Conservation (phyloP, 1,140 invertebrate genomes). For the Onthophagus taurus region DNA sequence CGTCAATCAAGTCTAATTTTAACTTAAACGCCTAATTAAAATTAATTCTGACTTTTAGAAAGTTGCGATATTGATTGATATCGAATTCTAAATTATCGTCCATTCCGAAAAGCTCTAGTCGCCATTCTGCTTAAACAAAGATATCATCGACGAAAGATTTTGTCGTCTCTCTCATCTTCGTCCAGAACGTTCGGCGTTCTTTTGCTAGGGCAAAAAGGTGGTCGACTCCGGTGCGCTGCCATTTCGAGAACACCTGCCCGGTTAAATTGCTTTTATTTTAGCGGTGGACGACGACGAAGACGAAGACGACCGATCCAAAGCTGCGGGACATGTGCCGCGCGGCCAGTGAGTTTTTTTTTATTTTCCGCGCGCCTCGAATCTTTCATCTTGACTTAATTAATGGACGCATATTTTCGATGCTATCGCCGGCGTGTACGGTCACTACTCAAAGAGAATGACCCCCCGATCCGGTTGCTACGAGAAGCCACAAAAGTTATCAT, state of each 20-base stretch:
- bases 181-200: background rate
- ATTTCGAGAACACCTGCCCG: conserved; percentile 24
- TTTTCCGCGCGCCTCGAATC: conserved; percentile 12
- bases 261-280: conserved; percentile 14
- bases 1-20: no score
- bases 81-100: no score
- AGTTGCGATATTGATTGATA: no score
- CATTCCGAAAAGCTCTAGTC: background rate
- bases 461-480: no score
- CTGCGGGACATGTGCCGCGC: conserved; percentile 18
- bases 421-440: conserved; percentile 13
- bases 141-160: background rate
- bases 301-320: no score
- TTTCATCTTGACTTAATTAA: conserved; percentile 19
- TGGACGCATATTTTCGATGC: conserved; percentile 17
- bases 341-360: no score
- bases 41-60: no score
- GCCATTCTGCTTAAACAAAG: background rate
- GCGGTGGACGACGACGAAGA: no score
- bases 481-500: no score
- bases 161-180: background rate
- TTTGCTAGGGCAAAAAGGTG: background rate
- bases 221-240: conserved; percentile 7
- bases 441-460: no score
- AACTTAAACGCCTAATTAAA: no score